Conservation (phyloP, 2,888 invertebrate species). For the Drosophila barbarae region DNA sequence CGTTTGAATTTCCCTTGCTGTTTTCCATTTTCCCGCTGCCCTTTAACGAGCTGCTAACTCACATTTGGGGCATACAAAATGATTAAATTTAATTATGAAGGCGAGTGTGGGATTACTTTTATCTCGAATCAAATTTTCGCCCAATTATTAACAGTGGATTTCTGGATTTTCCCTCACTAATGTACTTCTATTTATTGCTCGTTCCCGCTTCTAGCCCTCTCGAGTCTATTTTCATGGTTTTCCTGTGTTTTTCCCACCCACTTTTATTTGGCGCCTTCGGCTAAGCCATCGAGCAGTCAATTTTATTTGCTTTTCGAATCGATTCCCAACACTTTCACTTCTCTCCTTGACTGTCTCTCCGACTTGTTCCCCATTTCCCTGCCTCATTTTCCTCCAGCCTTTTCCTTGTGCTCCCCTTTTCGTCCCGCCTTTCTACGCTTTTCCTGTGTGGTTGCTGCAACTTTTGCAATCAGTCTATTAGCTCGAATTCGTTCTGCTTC, state of each 20-base stretch:
- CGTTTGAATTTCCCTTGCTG: not conserved
- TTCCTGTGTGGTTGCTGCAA: slow-evolving; percentile 42
- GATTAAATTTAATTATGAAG: slow-evolving; percentile 24
- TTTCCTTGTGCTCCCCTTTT: slow-evolving; percentile 15
- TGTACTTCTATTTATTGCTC: not conserved
- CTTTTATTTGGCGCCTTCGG: slow-evolving; percentile 42
- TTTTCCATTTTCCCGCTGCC: not conserved
- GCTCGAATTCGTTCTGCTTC: slow-evolving; percentile 46
- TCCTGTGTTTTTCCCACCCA: slow-evolving; percentile 19
- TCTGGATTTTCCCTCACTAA: slow-evolving; percentile 4
- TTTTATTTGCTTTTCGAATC: slow-evolving; percentile 67
- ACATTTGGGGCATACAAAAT: slow-evolving; percentile 31
- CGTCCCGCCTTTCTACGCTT: not conserved
- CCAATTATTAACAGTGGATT: slow-evolving; percentile 24
- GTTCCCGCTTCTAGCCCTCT: not conserved
- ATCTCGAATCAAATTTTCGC: slow-evolving; percentile 27
- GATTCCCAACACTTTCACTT: slow-evolving; percentile 61
- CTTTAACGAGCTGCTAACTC: slow-evolving; percentile 34
- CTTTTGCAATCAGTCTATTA: slow-evolving; percentile 65
- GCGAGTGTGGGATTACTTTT: slow-evolving; percentile 23
- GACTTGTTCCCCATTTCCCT: slow-evolving; percentile 11
- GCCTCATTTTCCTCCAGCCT: slow-evolving; percentile 12
- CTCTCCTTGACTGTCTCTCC: slow-evolving; percentile 1
- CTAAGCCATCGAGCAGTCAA: slow-evolving; percentile 44
- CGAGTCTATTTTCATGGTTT: slow-evolving; percentile 5